These are phyloP conservation scores for Phainopepla nitens DNA, from an alignment of 2,113 vertebrate species.

Conservation along the genomic window DNA sequence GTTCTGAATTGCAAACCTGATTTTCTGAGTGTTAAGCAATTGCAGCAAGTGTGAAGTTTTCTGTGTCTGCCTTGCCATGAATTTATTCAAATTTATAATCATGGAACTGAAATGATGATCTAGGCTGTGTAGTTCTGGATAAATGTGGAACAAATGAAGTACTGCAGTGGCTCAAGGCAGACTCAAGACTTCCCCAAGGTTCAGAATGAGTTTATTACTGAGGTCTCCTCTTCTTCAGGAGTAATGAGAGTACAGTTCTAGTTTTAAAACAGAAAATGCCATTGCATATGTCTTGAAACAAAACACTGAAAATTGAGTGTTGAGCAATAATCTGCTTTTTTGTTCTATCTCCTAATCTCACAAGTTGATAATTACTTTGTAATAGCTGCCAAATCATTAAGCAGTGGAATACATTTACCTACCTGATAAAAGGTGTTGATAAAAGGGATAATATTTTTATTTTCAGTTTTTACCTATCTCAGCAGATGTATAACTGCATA, in stretches of 20 bases:
- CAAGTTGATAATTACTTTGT: background rate
- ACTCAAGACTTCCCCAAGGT: background rate
- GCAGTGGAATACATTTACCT: background rate
- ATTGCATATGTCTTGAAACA: background rate
- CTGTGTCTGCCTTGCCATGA: background rate
- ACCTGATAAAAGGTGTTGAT: background rate
- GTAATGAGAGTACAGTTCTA: background rate
- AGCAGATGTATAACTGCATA: background rate
- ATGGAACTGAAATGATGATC: background rate
- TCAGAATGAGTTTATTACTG: background rate
- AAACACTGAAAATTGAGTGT: background rate
- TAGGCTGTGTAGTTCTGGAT: background rate
- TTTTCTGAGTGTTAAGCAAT: background rate
- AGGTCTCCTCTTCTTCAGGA: background rate
- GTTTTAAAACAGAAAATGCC: background rate
- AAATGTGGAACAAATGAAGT: background rate
- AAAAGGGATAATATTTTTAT: background rate
- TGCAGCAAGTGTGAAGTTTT: background rate
- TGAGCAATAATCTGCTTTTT: background rate
- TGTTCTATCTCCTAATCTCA: background rate
- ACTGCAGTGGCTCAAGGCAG: background rate
- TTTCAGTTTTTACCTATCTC: background rate
- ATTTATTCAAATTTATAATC: background rate
- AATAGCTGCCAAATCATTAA: background rate
- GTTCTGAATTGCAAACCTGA: background rate